phyloP scores from a whole-genome alignment of 2,113 vertebrate genomes.

The Corydoras sp. region DNA sequence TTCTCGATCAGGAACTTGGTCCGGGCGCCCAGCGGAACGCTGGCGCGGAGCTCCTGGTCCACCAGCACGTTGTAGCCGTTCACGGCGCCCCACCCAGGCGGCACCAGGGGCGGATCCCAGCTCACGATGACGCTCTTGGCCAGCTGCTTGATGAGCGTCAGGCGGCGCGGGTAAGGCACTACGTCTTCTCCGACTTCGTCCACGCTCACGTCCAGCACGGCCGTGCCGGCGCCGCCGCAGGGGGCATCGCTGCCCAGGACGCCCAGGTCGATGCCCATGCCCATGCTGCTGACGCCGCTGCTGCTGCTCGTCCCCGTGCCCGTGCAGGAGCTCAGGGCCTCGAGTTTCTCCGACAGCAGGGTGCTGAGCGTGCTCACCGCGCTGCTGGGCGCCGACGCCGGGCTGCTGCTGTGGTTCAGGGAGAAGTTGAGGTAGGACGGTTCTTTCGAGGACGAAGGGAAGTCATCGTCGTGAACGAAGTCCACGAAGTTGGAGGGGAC shows the following conservation, averaged over 20 bases:
- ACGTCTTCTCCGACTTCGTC: slow-evolving; percentile 92
- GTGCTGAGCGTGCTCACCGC: slow-evolving; percentile 36
- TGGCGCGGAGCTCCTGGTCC: slow-evolving; percentile 84
- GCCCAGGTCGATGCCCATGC: slow-evolving; percentile 31
- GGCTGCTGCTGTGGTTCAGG: slow-evolving; percentile 45
- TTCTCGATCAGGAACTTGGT: slow-evolving; percentile 93
- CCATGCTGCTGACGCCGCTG: slow-evolving; percentile 62
- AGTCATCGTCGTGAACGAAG: slow-evolving; percentile 82
- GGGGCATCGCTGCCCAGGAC: slow-evolving; percentile 57
- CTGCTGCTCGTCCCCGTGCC: slow-evolving; percentile 58
- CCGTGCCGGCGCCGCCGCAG: slow-evolving; percentile 73
- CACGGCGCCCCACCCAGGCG: slow-evolving; percentile 83
- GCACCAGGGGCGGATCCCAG: slow-evolving; percentile 90
- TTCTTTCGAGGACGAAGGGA: slow-evolving; percentile 65
- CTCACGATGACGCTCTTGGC: slow-evolving; percentile 97
- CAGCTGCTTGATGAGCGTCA: slow-evolving; percentile 96
- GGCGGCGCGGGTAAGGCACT: slow-evolving; percentile 96
- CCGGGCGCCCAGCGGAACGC: slow-evolving; percentile 78
- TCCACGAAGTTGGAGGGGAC: slow-evolving; percentile 98
- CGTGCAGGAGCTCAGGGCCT: slow-evolving; percentile 46
- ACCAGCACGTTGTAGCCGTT: slow-evolving; percentile 91
- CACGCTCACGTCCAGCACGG: slow-evolving; percentile 78
- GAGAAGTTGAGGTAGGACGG: slow-evolving; percentile 76
- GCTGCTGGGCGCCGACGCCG: slow-evolving; percentile 50
- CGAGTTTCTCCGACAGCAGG: slow-evolving; percentile 42